Evolutionary conservation across 2,797 vertebrate genomes (phyloP), one percentile per base, ranked within the genome.

Genomic region (Percopsis omiscomaycus): DNA sequence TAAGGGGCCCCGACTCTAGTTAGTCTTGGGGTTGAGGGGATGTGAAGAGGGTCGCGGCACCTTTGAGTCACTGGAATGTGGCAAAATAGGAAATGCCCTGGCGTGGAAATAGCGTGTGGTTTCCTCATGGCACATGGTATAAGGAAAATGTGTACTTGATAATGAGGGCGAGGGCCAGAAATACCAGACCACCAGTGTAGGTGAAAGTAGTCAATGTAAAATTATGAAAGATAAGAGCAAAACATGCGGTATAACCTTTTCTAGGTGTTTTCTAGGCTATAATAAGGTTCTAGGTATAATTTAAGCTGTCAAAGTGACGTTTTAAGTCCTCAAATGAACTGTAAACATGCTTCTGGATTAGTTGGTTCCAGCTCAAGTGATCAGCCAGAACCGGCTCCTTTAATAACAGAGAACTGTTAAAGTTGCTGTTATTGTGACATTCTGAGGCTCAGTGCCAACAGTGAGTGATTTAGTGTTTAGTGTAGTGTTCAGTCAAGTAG

Each of bases 1-100:
- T 76, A 84, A 83, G 56, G 80, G 78, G 83, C 77, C 77, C 51
- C 68, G 32, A 78, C 83, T 89, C 87, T 88, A 77, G 90, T 91
- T 91, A 89, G 88, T 89, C 79, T 87, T 78, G 81, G 76, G 84
- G 86, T 87, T 87, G 85, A 88, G 73, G 73, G 73, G 80, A 89
- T 83, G 89, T 85, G 80, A 86, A 73, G 69, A 80, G 74, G 83
- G 84, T 86, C 70, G 29, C 29, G n/a, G 74, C 83, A 80, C 86
- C 79, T 87, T 77, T 88, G 73, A 90, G 86, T 86, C 73, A 69
- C 68, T 77, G 85, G 88, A 91, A 92, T 90, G 87, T 84, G 78
- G 77, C 71, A 81, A 89, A 80, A 79, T 73, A 64, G 82, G 82
- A 89, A 90, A 84, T 64, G 68, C 58, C 71, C 64, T 64, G 48